A percentile compares a stretch with the other conserved stretches of the same genome.
phyloP scores from a whole-genome alignment of 2,113 vertebrate species.

The Grammomys surdaster region DNA sequence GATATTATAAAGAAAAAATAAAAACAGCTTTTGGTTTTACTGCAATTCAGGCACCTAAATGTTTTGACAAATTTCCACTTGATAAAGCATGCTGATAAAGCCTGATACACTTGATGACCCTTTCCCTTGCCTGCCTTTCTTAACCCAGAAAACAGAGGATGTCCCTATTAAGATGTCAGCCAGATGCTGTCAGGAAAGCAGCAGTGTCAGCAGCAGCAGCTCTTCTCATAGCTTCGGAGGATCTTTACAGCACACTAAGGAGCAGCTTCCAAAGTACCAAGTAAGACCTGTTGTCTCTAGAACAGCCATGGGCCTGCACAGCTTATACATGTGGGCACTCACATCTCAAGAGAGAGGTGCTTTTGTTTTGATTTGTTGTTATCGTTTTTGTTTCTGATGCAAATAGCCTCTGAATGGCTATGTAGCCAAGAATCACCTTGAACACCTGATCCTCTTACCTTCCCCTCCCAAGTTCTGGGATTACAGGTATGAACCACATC shows the following conservation, averaged over 20 bases:
- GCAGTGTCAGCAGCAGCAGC: conserved; percentile 65
- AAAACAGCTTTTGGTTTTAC: not conserved
- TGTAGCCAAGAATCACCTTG: not conserved
- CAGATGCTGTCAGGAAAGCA: conserved; percentile 82
- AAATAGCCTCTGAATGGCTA: not conserved
- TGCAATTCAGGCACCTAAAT: not conserved
- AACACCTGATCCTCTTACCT: not conserved
- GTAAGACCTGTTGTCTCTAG: conserved; percentile 61
- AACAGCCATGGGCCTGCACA: fast-evolving
- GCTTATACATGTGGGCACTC: not conserved
- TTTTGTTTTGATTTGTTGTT: not conserved
- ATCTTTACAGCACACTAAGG: conserved; percentile 78
- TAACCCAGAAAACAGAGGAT: conserved; percentile 86
- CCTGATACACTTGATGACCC: not conserved
- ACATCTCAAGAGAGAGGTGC: not conserved
- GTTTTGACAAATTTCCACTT: not conserved
- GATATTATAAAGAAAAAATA: not conserved
- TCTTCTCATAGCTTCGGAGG: conserved; percentile 76
- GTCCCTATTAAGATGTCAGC: conserved; percentile 76
- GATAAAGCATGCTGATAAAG: not conserved
- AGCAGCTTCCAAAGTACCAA: conserved; percentile 89
- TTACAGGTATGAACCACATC: not conserved
- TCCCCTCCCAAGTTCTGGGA: not conserved
- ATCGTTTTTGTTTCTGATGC: not conserved
- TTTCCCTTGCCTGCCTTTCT: conserved; percentile 50